Percentiles rank a stretch among this genome's conserved stretches.
Evolutionary conservation across 1,140 invertebrate genomes (phyloP).

Genomic region (Cotesia typhae): DNA sequence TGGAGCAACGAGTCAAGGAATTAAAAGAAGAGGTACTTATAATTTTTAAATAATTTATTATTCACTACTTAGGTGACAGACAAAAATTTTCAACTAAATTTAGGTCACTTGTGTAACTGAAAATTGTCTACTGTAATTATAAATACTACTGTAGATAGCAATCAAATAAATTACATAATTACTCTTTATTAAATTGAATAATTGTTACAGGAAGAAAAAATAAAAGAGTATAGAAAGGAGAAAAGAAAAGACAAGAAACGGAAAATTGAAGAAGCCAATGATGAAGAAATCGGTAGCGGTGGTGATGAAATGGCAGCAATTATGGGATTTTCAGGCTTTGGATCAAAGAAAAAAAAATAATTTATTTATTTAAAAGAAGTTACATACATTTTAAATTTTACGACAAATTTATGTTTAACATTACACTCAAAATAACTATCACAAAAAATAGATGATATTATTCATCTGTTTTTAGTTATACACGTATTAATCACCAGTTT

Average conservation of each 20-base stretch:
- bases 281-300: conserved; percentile 68
- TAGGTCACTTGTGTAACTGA: too few species aligned
- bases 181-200: neutral
- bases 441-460: too few species aligned
- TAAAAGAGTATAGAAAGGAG: conserved; percentile 92
- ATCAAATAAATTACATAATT: too few species aligned
- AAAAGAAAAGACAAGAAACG: conserved; percentile 90
- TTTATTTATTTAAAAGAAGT: neutral
- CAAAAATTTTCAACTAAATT: too few species aligned
- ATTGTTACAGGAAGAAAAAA: conserved; percentile 81
- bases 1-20: conserved; percentile 90
- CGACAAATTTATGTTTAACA: too few species aligned
- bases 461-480: too few species aligned
- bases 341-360: conserved; percentile 81
- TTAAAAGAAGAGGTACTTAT: conserved; percentile 85
- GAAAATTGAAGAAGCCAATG: conserved; percentile 80
- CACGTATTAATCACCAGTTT: too few species aligned
- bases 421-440: too few species aligned
- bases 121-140: neutral
- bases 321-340: conserved; percentile 98
- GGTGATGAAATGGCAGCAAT: conserved; percentile 88
- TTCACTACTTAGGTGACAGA: neutral
- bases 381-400: neutral
- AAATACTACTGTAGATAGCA: neutral
- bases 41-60: too few species aligned